Base-by-base conservation (phyloP, 2,113 vertebrate species). In the Cromileptes altivelis region DNA sequence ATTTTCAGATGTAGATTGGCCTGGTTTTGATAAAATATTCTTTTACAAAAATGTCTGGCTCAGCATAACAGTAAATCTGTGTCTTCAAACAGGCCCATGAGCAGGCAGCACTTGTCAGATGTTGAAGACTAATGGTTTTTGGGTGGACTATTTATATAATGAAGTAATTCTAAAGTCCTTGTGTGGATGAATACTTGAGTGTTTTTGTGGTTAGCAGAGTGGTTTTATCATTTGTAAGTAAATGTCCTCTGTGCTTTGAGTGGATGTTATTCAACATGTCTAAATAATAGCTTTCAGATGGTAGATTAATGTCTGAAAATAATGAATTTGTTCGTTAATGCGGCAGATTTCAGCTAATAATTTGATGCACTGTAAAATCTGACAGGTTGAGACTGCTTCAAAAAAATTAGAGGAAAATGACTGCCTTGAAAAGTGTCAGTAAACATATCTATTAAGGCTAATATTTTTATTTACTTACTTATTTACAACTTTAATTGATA, bases 1-100 rank as follows among this genome's bases (percentile, higher is more conserved):
- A 76, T 84, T 86, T 90, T 82, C 53, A 80, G 58, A 81, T 49
- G 42, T 74, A 49, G 67, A 69, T 49, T 82, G 68, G 87, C 57
- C 69, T 75, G 63, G 70, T 88, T 90, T 67, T 85, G 81, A 89
- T 87, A n/a, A 85, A 85, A 84, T 75, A 79, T 75, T 81, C 64
- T 65, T 77, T 83, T 56, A 76, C 52, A 79, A 77, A 85, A 89
- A 61, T 19, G 85, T 70, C 82, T 83, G 70, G 82, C 88, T 88
- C 81, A 85, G 82, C 74, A 76, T 56, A 57, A 78, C 72, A 70
- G 61, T 74, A 58, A 67, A 88, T 86, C 52, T 80, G 74, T 19
- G 63, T 71, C 81, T 87, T 92, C 82, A 87, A 83, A 86, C 53
- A 15, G 75, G 67, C 64, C 70, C 12, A 52, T 61, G 81, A 90